Evolutionary conservation across 2,113 vertebrate genomes (phyloP).

Genomic region (Heloderma charlesbogerti): DNA sequence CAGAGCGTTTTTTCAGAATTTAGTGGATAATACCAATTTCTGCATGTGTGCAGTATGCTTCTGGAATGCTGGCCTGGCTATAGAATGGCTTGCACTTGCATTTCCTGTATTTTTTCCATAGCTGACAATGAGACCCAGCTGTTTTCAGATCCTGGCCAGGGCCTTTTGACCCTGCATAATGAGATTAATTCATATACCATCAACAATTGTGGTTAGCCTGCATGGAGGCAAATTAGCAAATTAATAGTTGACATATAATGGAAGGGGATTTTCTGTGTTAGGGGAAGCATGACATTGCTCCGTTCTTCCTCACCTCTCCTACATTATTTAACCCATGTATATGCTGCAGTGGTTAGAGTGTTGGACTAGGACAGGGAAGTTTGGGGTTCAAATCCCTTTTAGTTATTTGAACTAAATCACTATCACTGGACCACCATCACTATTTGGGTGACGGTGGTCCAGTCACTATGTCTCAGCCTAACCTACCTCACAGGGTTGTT

Average conservation of each 20-base stretch:
- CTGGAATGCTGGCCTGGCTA: neutral
- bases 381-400: no score
- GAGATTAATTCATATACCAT: neutral
- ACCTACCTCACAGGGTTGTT: no score
- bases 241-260: constrained; percentile 1
- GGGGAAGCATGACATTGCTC: neutral
- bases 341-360: no score
- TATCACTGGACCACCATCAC: no score
- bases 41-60: neutral
- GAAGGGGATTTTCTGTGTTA: neutral
- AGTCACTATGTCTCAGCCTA: no score
- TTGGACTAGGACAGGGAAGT: no score
- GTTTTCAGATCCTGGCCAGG: neutral
- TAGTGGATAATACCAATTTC: neutral
- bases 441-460: no score
- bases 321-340: neutral
- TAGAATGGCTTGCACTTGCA: neutral
- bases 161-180: neutral
- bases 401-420: no score
- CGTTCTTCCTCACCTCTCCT: neutral
- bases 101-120: neutral
- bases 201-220: neutral
- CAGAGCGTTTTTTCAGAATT: neutral
- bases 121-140: neutral
- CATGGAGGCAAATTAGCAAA: constrained; percentile 5